Base-by-base conservation (phyloP, 1,140 invertebrate species). In the Zaprionus inermis region DNA sequence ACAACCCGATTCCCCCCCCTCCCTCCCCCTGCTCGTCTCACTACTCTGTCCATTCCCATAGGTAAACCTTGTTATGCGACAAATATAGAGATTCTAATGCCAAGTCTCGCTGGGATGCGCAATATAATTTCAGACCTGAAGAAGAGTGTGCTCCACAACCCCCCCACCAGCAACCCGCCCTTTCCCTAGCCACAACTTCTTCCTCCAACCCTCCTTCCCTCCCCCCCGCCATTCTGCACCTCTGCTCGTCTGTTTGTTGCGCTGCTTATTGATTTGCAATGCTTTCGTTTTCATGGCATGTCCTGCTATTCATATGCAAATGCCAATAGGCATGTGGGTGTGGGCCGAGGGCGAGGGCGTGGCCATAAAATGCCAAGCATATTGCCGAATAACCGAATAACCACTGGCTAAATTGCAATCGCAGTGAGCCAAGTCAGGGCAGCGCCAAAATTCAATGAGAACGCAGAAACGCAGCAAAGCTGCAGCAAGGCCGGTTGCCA, bases 271-370 rank as follows among this genome's bases (percentile, higher is more conserved):
- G 70, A 78, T 82, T 70, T 66, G 64, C 65, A 69, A 38, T 74
- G 70, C 57, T 78, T 74, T 81, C 60, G 56, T 55, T 81, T 81
- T 81, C 69, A 75, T 75, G 30, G 30, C 67, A 64, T 49, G 63
- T n/a, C 24, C 41, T 41, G 41, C 68, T 56, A 75, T 66, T 78
- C 60, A 71, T 60, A 81, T 78, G 81, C 75, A 82, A 58, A 81
- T 82, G 79, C 61, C 71, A 80, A 81, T 56, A 65, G 63, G 38
- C 30, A 70, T 64, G 54, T 18, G 52, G 18, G 41, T 10, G 54
- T 56, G 30, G n/a, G 32, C 63, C 49, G 24, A 22, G 18, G 58
- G 38, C 7, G 30, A 20, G 32, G 63, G 34, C 70, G 66, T 63
- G 55, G 38, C 30, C 66, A 74, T 63, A 74, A 63, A 70, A 70